Evolutionary conservation across 1,140 invertebrate genomes (phyloP).

Genomic region (Aphis gossypii): DNA sequence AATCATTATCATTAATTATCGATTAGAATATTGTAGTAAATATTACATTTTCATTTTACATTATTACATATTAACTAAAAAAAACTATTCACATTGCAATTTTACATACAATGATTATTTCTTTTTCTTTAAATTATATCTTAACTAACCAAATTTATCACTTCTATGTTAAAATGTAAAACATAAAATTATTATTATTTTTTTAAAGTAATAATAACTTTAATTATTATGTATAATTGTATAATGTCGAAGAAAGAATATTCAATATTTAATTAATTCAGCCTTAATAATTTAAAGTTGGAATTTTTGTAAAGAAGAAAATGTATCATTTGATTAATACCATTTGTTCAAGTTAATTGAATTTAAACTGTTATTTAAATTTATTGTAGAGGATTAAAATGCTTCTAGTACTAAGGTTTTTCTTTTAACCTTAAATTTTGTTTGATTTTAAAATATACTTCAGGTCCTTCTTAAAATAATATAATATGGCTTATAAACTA

Average conservation of each 20-base stretch:
- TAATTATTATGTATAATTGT: background rate
- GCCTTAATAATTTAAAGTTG: background rate
- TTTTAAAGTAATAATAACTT: background rate
- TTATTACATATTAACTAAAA: slow-evolving; percentile 30
- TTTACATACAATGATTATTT: background rate
- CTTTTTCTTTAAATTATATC: background rate
- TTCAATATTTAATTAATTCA: background rate
- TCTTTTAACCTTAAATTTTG: background rate
- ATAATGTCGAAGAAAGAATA: background rate
- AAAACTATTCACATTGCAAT: slow-evolving; percentile 32
- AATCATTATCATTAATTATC: background rate
- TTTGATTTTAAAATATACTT: background rate
- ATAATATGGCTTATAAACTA: background rate
- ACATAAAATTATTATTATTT: background rate
- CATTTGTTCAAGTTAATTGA: background rate
- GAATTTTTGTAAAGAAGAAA: background rate
- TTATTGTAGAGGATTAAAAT: background rate
- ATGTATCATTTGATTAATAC: background rate
- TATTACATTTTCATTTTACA: background rate
- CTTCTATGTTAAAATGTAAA: background rate
- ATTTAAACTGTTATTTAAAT: background rate
- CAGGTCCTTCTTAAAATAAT: background rate
- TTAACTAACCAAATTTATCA: background rate
- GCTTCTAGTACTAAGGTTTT: background rate
- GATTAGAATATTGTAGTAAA: slow-evolving; percentile 11